These are phyloP conservation scores for Python bivittatus DNA, from an alignment of 2,113 vertebrate species.

Conservation along the genomic window DNA sequence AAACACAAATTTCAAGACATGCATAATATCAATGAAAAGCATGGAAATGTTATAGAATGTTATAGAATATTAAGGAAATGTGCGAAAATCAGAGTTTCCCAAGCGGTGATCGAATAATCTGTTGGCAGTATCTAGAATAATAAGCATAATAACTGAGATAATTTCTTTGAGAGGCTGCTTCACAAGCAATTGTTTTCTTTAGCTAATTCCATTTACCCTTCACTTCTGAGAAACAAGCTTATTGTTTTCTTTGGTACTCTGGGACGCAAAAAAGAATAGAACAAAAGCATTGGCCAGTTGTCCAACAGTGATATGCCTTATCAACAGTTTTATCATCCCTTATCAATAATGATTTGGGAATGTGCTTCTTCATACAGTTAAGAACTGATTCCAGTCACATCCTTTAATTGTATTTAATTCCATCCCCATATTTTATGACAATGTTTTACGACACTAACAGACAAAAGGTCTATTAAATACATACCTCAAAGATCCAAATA, in stretches of 20 bases:
- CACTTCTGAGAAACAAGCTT: neutral
- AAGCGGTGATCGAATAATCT: neutral
- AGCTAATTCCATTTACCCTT: neutral
- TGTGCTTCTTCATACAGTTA: too few species aligned
- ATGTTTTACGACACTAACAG: neutral
- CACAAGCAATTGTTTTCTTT: neutral
- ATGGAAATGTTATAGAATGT: neutral
- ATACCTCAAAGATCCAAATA: neutral
- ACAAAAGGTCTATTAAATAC: neutral
- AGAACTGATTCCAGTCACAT: neutral
- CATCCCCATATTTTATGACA: neutral
- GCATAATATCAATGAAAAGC: neutral
- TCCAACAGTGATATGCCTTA: too few species aligned
- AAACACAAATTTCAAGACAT: neutral
- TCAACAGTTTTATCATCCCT: neutral
- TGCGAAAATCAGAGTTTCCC: neutral
- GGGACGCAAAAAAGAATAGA: neutral
- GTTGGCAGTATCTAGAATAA: neutral
- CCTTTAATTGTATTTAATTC: neutral
- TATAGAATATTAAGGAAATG: neutral
- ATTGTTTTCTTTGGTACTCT: neutral
- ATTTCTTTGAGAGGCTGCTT: neutral
- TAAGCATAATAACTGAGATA: neutral
- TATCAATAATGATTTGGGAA: neutral
- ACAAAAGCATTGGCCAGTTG: neutral